phyloP scores from a whole-genome alignment of 2,797 vertebrate species.

The Taenioides sp. region DNA sequence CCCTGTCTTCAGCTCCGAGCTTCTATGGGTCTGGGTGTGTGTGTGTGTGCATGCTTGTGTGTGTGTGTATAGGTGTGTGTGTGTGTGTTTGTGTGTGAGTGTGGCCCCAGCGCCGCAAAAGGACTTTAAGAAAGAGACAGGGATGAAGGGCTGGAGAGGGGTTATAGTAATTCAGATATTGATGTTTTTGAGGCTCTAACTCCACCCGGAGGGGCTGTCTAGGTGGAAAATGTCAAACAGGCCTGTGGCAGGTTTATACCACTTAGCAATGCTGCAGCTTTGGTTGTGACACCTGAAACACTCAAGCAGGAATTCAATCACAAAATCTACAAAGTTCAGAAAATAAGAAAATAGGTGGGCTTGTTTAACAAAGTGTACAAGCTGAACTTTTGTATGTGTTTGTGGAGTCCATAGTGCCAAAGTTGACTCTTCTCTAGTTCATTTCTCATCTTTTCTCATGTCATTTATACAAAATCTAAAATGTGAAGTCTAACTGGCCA shows the following conservation, averaged over 20 bases:
- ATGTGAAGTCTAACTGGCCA: background rate
- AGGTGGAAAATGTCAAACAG: constrained; percentile 59
- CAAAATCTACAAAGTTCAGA: background rate
- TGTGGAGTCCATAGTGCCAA: background rate
- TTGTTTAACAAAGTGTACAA: background rate
- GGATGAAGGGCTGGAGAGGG: constrained; percentile 30
- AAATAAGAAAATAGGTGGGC: background rate
- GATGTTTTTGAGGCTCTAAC: constrained; percentile 60
- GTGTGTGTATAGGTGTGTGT: constrained; percentile 13
- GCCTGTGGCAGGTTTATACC: constrained; percentile 34
- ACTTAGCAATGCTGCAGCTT: constrained; percentile 43
- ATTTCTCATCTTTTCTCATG: background rate
- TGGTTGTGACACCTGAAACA: constrained; percentile 27
- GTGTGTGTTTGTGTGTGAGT: constrained; percentile 12
- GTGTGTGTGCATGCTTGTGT: constrained; percentile 19
- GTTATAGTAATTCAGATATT: constrained; percentile 64
- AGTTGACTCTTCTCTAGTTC: background rate
- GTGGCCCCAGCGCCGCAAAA: constrained; percentile 34
- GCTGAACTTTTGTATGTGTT: background rate
- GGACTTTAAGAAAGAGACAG: constrained; percentile 44
- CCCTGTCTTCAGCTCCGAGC: background rate
- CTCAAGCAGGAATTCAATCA: constrained; percentile 3
- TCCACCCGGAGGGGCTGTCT: constrained; percentile 60
- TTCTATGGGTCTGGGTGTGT: constrained; percentile 22
- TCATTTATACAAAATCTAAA: background rate